Conservation (phyloP, 2,797 vertebrate genomes). For the Rhabdomys pumilio region DNA sequence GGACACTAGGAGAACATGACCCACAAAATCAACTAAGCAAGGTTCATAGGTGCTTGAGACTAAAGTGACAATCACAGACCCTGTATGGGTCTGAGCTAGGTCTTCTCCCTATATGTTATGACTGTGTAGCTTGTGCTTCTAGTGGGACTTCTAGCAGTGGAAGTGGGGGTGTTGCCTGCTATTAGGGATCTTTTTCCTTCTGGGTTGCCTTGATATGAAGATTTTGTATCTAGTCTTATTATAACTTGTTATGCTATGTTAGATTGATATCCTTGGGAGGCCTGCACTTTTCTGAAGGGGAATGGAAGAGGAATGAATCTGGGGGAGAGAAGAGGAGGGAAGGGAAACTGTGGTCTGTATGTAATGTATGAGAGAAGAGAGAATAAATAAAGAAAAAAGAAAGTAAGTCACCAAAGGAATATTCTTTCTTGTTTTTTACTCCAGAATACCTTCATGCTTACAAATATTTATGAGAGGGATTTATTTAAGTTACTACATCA, state of each 20-base stretch:
- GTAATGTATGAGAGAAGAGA: neutral
- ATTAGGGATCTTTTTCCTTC: neutral
- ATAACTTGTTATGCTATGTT: neutral
- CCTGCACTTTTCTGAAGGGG: neutral
- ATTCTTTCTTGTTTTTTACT: neutral
- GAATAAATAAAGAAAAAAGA: neutral
- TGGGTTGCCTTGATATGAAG: neutral
- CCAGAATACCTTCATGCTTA: neutral
- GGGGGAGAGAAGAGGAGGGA: neutral
- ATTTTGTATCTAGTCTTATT: neutral
- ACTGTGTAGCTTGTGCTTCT: neutral
- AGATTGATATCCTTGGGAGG: neutral
- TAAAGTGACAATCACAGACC: neutral
- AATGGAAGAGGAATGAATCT: neutral
- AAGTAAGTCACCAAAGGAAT: neutral
- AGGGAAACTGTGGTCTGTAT: neutral
- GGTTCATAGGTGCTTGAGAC: neutral
- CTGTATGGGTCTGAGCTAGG: neutral
- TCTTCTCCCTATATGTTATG: neutral
- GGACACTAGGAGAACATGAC: neutral
- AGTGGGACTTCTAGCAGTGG: neutral
- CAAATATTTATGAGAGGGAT: conserved; percentile 3
- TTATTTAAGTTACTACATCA: conserved; percentile 7
- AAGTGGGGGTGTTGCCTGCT: neutral
- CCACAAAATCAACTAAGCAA: neutral